Conservation (phyloP, 2,113 vertebrate species). For the Acanthisitta chloris region DNA sequence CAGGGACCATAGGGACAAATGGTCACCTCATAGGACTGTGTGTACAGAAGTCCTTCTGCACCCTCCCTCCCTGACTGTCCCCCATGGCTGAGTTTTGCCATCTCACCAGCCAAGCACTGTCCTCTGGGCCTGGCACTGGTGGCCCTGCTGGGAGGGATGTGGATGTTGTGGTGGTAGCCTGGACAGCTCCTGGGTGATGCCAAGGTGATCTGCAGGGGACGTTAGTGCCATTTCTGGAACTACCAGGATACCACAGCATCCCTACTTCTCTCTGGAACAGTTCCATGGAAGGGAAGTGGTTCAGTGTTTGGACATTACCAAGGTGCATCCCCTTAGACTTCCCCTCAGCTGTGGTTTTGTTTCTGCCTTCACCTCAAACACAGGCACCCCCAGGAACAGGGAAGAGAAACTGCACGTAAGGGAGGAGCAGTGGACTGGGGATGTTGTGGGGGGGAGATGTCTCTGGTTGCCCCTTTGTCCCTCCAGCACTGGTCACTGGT, state of each 20-base stretch:
- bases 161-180: too few relatives aligned
- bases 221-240: background rate
- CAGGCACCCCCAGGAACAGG: background rate
- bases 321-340: background rate
- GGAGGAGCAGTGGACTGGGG: background rate
- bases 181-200: background rate
- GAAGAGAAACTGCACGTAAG: background rate
- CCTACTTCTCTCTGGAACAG: background rate
- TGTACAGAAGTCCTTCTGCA: background rate
- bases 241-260: background rate
- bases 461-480: background rate
- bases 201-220: background rate
- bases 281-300: background rate
- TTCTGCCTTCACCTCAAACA: accelerated
- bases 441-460: background rate
- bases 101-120: background rate
- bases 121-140: background rate
- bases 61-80: background rate
- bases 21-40: background rate
- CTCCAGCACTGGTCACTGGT: background rate
- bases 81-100: background rate
- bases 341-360: background rate
- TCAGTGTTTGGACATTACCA: accelerated
- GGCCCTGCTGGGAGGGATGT: background rate
- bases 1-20: background rate